Evolutionary conservation across 1,140 invertebrate species (phyloP), one percentile per base, ranked within the genome.

Genomic region (Procambarus clarkii): DNA sequence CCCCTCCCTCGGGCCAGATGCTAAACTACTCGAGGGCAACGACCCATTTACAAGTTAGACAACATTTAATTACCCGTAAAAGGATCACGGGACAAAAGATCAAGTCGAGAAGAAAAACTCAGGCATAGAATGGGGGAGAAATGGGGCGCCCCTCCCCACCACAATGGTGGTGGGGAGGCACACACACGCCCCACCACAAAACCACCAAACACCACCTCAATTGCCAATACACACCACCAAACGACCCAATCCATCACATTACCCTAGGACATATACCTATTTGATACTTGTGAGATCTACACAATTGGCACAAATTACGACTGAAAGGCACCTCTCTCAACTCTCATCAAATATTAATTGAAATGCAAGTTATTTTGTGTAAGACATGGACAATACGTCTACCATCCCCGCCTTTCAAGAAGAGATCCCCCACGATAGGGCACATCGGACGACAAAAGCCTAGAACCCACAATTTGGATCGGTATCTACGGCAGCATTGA

Each of bases 41-140:
- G 58, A 76, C 79, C 87, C 69, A 76, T 89, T 58, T 82, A 82
- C 81, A 89, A 82, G 87, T 89, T 89, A 77, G 87, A 89, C 79
- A 74, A 89, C 79, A 89, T 76, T 89, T 89, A 89, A 89, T 89
- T 89, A 76, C 87, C 78, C 46, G 5, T 5, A 58, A 34, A 45
- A 54, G 74, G 64, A 60, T 24, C 64, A 44, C 50, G 79, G 79
- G 48, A 82, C 87, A 83, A 83, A 82, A 48, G 79, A 21, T 5
- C 54, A 54, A 60, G 45, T 24, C n/a, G 50, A 48, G 85, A n/a
- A n/a, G n/a, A n/a, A n/a, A n/a, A n/a, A n/a, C n/a, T n/a, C n/a
- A n/a, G n/a, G n/a, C n/a, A n/a, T n/a, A n/a, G n/a, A n/a, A n/a
- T n/a, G n/a, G n/a, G n/a, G n/a, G n/a, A n/a, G n/a, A n/a, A n/a